Percentiles rank a stretch among this genome's conserved stretches.
Evolutionary conservation across 2,888 invertebrate species (phyloP).

Genomic region (Agonum fuliginosum): DNA sequence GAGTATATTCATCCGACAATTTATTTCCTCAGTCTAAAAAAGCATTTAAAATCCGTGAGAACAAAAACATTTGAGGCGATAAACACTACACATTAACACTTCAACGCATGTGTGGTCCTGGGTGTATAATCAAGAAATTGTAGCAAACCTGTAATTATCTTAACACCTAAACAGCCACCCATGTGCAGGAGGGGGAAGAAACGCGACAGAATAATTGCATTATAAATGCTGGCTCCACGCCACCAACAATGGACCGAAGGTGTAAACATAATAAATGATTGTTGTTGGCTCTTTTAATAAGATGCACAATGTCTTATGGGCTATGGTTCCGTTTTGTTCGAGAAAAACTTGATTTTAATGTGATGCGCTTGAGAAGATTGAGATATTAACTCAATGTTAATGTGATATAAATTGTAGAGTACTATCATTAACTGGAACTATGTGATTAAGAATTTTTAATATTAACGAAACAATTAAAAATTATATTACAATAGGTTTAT

Average conservation of each 20-base stretch:
- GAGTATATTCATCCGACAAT: not conserved
- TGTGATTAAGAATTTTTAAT: slow-evolving; percentile 12
- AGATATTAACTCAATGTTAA: slow-evolving; percentile 25
- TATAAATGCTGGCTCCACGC: slow-evolving; percentile 44
- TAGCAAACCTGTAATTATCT: slow-evolving; percentile 56
- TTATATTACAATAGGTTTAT: slow-evolving; percentile 1
- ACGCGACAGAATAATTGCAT: slow-evolving; percentile 48
- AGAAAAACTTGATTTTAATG: slow-evolving; percentile 27
- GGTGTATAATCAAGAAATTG: slow-evolving; percentile 48
- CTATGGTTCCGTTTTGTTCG: slow-evolving; percentile 34
- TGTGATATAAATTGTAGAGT: slow-evolving; percentile 14
- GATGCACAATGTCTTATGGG: slow-evolving; percentile 39
- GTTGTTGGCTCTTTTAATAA: slow-evolving; percentile 44
- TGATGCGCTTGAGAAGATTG: slow-evolving; percentile 7
- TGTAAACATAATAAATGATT: slow-evolving; percentile 56
- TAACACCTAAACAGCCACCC: slow-evolving; percentile 50
- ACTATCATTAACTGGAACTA: slow-evolving; percentile 32
- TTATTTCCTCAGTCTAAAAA: slow-evolving; percentile 10
- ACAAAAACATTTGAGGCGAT: slow-evolving; percentile 34
- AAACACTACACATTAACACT: slow-evolving; percentile 45
- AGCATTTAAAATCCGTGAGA: slow-evolving; percentile 34
- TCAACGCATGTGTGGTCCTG: slow-evolving; percentile 54
- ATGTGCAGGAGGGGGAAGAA: not conserved
- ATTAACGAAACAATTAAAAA: slow-evolving; percentile 17
- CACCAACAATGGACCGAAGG: slow-evolving; percentile 50